phyloP scores from a whole-genome alignment of 2,113 vertebrate species.

The Malurus alboscapulatus region DNA sequence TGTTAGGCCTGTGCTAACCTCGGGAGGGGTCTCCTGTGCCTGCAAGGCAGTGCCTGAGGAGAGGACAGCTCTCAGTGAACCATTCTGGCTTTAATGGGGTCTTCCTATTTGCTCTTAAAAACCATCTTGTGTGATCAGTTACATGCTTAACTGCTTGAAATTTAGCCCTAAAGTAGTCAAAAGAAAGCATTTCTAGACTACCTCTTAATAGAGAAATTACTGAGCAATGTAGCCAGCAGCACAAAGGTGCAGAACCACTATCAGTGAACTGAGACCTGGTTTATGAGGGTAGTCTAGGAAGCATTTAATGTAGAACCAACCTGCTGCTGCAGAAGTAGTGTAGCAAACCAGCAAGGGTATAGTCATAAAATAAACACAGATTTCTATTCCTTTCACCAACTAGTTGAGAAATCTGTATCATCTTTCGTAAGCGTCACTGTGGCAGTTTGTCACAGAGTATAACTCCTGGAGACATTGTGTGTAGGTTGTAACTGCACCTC shows the following conservation, averaged over 20 bases:
- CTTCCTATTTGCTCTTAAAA: background rate
- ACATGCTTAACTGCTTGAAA: background rate
- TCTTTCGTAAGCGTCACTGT: background rate
- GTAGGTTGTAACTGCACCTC: background rate
- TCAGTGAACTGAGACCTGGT: background rate
- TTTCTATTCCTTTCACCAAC: background rate
- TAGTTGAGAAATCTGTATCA: background rate
- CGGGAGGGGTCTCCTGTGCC: background rate
- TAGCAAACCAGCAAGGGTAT: background rate
- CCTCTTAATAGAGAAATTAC: background rate
- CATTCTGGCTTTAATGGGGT: background rate
- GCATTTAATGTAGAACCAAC: background rate
- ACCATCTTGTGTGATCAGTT: background rate
- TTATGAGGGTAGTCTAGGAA: background rate
- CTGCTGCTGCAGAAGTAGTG: background rate
- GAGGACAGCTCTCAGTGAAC: background rate
- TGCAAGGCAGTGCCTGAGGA: background rate
- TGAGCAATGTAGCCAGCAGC: background rate
- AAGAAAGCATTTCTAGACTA: background rate
- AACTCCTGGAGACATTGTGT: fast-evolving
- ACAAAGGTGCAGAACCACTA: background rate
- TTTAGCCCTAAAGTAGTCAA: background rate
- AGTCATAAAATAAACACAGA: background rate
- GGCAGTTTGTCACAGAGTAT: background rate
- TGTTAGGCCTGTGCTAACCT: background rate